phyloP scores from a whole-genome alignment of 2,888 invertebrate species.

The Polydesmus complanatus region DNA sequence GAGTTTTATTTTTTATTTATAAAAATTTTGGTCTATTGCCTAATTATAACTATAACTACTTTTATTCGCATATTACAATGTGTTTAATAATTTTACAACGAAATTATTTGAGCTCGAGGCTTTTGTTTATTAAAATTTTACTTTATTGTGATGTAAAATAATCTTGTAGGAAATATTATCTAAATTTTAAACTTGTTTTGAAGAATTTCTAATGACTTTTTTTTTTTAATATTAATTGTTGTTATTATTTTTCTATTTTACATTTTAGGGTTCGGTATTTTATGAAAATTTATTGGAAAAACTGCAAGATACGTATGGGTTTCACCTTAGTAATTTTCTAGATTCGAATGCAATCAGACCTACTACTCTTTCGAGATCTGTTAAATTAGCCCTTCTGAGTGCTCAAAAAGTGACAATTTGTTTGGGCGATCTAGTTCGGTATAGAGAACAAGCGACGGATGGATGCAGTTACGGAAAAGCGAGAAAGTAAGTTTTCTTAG shows the following conservation, averaged over 20 bases:
- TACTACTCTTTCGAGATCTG: constrained; percentile 41
- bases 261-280: constrained; percentile 49
- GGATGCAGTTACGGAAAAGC: constrained; percentile 66
- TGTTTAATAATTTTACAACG: too few relatives aligned
- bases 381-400: constrained; percentile 64
- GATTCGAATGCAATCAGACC: constrained; percentile 29
- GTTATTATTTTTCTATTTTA: constrained; percentile 13
- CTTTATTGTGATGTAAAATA: neutral
- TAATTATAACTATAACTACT: too few relatives aligned
- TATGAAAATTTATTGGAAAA: constrained; percentile 58
- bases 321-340: constrained; percentile 41
- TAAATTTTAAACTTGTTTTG: neutral
- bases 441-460: constrained; percentile 70
- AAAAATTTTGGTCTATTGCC: too few relatives aligned
- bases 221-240: neutral
- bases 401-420: constrained; percentile 77
- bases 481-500: constrained; percentile 42
- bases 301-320: constrained; percentile 59
- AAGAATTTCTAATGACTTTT: neutral
- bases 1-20: too few relatives aligned
- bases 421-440: constrained; percentile 83
- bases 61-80: too few relatives aligned
- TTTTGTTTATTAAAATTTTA: too few relatives aligned
- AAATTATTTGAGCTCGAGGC: too few relatives aligned
- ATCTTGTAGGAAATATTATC: neutral